Percentiles rank a stretch among this genome's conserved stretches.
These are phyloP conservation scores for Drosophila cardini DNA, from an alignment of 1,140 invertebrate genomes.

Conservation along the genomic window DNA sequence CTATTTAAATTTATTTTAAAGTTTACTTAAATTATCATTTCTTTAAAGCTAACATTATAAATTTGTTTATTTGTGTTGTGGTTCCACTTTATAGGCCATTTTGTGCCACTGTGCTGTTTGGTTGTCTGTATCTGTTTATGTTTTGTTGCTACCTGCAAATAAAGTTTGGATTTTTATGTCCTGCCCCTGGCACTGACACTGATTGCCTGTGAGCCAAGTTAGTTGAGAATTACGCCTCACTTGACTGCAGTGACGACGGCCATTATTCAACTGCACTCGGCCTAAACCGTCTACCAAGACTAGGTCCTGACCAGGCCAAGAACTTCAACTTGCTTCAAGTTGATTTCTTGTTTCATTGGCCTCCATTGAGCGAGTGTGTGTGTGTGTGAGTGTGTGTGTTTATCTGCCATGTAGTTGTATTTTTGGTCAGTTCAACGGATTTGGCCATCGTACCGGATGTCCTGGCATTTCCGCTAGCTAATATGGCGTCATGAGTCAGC, in stretches of 20 bases:
- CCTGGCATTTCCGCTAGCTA: constrained; percentile 70
- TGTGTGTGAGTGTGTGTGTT: constrained; percentile 18
- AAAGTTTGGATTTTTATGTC: constrained; percentile 55
- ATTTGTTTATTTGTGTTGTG: not conserved
- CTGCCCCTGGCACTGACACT: constrained; percentile 70
- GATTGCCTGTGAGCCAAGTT: constrained; percentile 62
- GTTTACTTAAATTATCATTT: not conserved
- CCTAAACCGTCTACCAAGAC: constrained; percentile 1
- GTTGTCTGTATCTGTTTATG: constrained; percentile 46
- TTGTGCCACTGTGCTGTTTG: not conserved
- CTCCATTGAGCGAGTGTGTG: not conserved
- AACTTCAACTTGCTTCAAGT: constrained; percentile 14
- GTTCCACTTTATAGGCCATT: not conserved
- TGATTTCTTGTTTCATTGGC: not conserved
- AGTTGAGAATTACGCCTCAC: constrained; percentile 38
- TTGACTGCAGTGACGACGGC: constrained; percentile 69
- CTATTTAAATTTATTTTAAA: not conserved
- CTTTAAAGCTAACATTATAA: too few species aligned
- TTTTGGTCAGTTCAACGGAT: constrained; percentile 25
- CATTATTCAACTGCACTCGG: constrained; percentile 73
- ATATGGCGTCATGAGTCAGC: constrained; percentile 68
- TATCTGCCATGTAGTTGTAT: not conserved
- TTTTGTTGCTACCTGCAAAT: constrained; percentile 70
- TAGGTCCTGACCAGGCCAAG: constrained; percentile 1
- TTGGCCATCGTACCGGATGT: constrained; percentile 65